Base-by-base conservation (phyloP, 2,113 vertebrate species). In the Falco punctatus region DNA sequence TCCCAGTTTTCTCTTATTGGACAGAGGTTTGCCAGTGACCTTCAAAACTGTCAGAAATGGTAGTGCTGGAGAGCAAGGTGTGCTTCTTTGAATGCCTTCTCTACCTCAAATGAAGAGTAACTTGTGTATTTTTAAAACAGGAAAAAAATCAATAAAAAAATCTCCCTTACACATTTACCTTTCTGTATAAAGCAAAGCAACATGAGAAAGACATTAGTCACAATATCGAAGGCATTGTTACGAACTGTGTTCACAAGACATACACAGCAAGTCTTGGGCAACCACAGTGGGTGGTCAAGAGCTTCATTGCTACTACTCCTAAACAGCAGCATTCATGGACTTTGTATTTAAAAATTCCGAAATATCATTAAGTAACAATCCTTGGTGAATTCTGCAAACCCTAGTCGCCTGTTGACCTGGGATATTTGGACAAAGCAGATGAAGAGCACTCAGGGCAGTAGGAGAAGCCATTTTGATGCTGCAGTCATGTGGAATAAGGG, bases 251-350 rank as follows among this genome's bases (percentile, higher is more conserved):
- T 89, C 13, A 3, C 11, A 57, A 78, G 67, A 49, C 11, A 15
- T 1, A 24, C 0, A 69, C 0, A 69, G 27, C 12, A 70, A 78
- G 42, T 26, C 28, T 54, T 49, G 9, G 32, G 14, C 87, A 81
- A 62, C 10, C 15, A 40, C 11, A 54, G 35, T 3, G 35, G 13
- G 6, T n/a, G 28, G 13, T 59, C 61, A 66, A 48, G 49, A 91
- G 13, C 20, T 82, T 75, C 33, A 64, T 6, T 23, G 40, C 82
- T 57, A 38, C 57, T 64, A 62, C 22, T 66, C 16, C 15, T 65
- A 32, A 90, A 69, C 10, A 82, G 26, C 2, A 4, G 79, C 16
- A 21, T 15, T 2, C 28, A 67, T 1, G 4, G 15, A 38, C 20
- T 57, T 16, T 26, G 19, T 5, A 6, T 35, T 57, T 65, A 27